Evolutionary conservation across 2,113 vertebrate genomes (phyloP), one percentile per base, ranked within the genome.

Genomic region (Datnioides undecimradiatus): DNA sequence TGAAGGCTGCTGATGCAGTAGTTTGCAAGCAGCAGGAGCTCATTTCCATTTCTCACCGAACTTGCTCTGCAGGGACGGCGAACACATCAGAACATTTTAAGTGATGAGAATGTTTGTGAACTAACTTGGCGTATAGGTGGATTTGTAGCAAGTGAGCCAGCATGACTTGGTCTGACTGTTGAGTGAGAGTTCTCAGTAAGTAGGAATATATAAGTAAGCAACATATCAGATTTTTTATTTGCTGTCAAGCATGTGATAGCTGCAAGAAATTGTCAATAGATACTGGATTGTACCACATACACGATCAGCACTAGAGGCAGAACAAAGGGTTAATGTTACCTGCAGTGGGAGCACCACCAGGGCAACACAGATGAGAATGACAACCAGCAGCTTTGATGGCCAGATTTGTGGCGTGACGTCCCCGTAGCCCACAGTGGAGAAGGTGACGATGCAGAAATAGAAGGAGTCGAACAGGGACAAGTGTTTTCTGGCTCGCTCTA

Each of bases 391-490:
- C 94, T 99, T 95, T 0, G 98, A 99, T 0, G 97, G 98, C 98
- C 97, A 99, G 88, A 99, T 99, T 92, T 96, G 96, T 0, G 98
- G 98, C 0, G 98, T 99, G 73, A 99, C 97, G 0, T 99, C 98
- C 0, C 98, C 98, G 0, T 98, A 99, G 85, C 98, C 98, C 93
- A 99, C 98, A 0, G 98, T 99, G 76, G 98, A 99, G 93, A 99
- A 99, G 58, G 98, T 99, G 84, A 99, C 98, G 1, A 99, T 99
- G 95, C 98, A 99, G 94, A 99, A 99, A 79, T 99, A 99, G 85
- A 99, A 97, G 0, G 98, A 95, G 19, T 98, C 97, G 81, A 99
- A 99, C 68, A 99, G 92, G 8, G 95, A 93, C 73, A 99, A 95
- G 88, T 96, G 95, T 80, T 96, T 97, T 0, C 98, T 97, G 0